Base-by-base conservation (phyloP, 2,797 vertebrate species). In the Chiropotes sagulatus region DNA sequence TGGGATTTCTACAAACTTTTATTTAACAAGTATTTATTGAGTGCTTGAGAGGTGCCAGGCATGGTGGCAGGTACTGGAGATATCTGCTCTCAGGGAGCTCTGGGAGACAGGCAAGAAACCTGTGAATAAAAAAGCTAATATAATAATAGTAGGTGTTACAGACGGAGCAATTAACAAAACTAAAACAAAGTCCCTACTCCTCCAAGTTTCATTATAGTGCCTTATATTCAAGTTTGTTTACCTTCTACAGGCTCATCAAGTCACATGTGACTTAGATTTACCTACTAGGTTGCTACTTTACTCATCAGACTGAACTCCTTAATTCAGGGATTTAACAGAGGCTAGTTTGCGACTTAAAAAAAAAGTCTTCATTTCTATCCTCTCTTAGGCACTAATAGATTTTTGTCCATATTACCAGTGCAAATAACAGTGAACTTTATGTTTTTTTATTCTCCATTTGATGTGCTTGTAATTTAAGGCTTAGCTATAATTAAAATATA, bases 271-370 rank as follows among this genome's bases (percentile, higher is more conserved):
- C 14, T 95, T 91, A 70, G 44, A 73, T 64, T 90, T 90, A 41
- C 61, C 57, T 39, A 70, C 44, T 91, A 76, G 33, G 90, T 96
- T 94, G 52, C 73, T 97, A 50, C 33, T 88, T 93, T 88, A 95
- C 76, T 39, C 13, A 64, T 73, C 3, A 70, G 22, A 39, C 19
- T 26, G 24, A 73, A 30, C 36, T 61, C 61, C 39, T 72, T 67
- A 96, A 46, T 82, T 93, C n/a, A 85, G 20, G 30, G 48, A 54
- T 54, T 90, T 89, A 95, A 85, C 33, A 90, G 39, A 90, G 19
- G 7, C 81, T 94, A 82, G 26, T 73, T 52, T 94, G 39, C 33
- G 90, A 48, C 22, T 84, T 67, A 7, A 73, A 67, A 88, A 78
- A 46, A 64, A 76, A 50, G 33, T 19, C 50, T 73, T 89, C 11